These are phyloP conservation scores for Botia kubotai DNA, from an alignment of 2,797 vertebrate species.

Conservation along the genomic window DNA sequence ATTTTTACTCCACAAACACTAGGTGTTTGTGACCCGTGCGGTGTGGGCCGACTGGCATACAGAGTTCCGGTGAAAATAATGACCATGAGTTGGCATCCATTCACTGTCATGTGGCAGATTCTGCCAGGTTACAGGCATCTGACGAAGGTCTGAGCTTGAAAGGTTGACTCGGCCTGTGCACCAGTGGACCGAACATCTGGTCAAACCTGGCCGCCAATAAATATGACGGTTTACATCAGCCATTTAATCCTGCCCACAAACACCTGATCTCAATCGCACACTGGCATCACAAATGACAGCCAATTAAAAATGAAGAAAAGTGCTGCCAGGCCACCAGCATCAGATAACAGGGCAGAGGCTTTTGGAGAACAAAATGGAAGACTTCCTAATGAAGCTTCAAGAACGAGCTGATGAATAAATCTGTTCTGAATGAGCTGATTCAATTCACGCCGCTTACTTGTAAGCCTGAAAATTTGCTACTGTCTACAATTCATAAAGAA, in stretches of 20 bases:
- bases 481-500: neutral
- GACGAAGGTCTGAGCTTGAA: conserved; percentile 26
- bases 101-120: conserved; percentile 33
- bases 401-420: neutral
- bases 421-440: neutral
- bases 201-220: conserved; percentile 46
- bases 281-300: conserved; percentile 60
- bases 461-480: neutral
- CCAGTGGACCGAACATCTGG: conserved; percentile 40
- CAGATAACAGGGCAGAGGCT: conserved; percentile 35
- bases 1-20: conserved; percentile 31
- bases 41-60: conserved; percentile 1
- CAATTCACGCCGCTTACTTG: neutral
- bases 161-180: neutral
- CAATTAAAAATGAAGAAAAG: conserved; percentile 57
- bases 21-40: conserved; percentile 26
- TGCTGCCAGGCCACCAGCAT: conserved; percentile 36
- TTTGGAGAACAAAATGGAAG: conserved; percentile 32
- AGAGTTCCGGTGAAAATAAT: conserved; percentile 31
- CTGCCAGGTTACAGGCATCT: conserved; percentile 32
- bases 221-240: conserved; percentile 47
- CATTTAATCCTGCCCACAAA: conserved; percentile 49
- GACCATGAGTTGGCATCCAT: conserved; percentile 39
- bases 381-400: conserved; percentile 32
- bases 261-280: conserved; percentile 59